Percentiles rank a stretch among this genome's conserved stretches.
phyloP scores from a whole-genome alignment of 2,797 vertebrate genomes.

The Sparidentex hasta region DNA sequence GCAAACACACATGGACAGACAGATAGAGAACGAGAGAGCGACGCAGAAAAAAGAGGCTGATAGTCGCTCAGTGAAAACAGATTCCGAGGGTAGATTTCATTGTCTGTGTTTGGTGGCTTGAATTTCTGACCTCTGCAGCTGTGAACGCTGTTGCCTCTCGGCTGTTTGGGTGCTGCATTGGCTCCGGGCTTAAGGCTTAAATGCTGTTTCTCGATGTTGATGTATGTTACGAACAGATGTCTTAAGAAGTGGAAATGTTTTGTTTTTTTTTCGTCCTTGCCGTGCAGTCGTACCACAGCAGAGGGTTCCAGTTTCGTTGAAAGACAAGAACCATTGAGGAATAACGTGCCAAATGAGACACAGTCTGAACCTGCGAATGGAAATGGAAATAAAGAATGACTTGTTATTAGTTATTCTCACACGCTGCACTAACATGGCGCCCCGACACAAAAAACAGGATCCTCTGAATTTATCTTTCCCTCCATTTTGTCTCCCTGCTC shows the following conservation, averaged over 20 bases:
- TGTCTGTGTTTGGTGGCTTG: conserved; percentile 48
- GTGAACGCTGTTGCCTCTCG: conserved; percentile 37
- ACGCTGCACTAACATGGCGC: conserved; percentile 12
- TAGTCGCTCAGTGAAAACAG: conserved; percentile 34
- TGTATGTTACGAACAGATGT: conserved; percentile 37
- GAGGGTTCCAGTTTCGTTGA: conserved; percentile 31
- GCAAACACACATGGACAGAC: not conserved
- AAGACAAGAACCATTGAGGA: conserved; percentile 27
- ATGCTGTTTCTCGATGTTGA: conserved; percentile 6
- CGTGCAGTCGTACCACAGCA: conserved; percentile 42
- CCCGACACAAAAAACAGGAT: conserved; percentile 48
- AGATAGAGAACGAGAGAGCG: conserved; percentile 7
- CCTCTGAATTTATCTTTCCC: conserved; percentile 48
- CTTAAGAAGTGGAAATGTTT: conserved; percentile 13
- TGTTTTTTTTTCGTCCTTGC: conserved; percentile 13
- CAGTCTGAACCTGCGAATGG: not conserved
- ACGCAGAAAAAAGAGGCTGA: not conserved
- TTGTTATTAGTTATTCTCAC: conserved; percentile 22
- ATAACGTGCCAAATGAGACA: conserved; percentile 17
- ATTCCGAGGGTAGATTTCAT: conserved; percentile 59
- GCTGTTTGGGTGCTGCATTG: conserved; percentile 37
- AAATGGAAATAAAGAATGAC: conserved; percentile 1
- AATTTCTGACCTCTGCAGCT: conserved; percentile 61
- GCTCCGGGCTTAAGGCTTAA: conserved; percentile 24
- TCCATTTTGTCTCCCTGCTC: conserved; percentile 48